phyloP scores from a whole-genome alignment of 2,888 invertebrate genomes.

The Yponomeuta cagnagella region DNA sequence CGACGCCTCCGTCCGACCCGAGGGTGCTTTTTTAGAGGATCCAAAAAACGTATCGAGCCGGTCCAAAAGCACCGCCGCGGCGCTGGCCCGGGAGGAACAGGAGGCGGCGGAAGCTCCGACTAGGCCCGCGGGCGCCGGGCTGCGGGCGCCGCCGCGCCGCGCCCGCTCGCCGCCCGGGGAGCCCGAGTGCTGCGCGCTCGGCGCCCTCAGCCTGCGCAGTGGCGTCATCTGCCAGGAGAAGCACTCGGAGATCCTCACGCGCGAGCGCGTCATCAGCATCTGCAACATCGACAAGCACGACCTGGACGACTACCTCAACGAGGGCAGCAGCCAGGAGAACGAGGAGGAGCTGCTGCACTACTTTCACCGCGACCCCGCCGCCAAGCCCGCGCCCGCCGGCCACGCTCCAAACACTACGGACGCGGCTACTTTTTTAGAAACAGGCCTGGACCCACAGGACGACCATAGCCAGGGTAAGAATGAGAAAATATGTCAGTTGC shows the following conservation, averaged over 20 bases:
- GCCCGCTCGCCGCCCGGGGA: background rate
- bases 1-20: conserved; percentile 36
- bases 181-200: conserved; percentile 59
- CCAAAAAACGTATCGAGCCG: conserved; percentile 75
- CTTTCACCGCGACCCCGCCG: conserved; percentile 77
- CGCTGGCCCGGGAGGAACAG: conserved; percentile 74
- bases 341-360: conserved; percentile 90
- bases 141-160: conserved; percentile 30
- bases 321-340: conserved; percentile 83
- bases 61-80: conserved; percentile 75
- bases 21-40: conserved; percentile 72
- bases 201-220: conserved; percentile 58
- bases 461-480: conserved; percentile 72
- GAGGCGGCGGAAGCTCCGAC: conserved; percentile 68
- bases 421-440: conserved; percentile 56
- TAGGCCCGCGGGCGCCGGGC: conserved; percentile 68
- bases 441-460: conserved; percentile 62
- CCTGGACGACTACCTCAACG: conserved; percentile 86
- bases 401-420: conserved; percentile 14
- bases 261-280: conserved; percentile 83
- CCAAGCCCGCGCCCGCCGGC: conserved; percentile 28
- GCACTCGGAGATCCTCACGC: conserved; percentile 73
- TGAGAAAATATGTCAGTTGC: conserved; percentile 83
- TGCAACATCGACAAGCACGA: conserved; percentile 88
- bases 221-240: conserved; percentile 68